Evolutionary conservation across 1,140 invertebrate species (phyloP).

Genomic region (Leptinotarsa texana): DNA sequence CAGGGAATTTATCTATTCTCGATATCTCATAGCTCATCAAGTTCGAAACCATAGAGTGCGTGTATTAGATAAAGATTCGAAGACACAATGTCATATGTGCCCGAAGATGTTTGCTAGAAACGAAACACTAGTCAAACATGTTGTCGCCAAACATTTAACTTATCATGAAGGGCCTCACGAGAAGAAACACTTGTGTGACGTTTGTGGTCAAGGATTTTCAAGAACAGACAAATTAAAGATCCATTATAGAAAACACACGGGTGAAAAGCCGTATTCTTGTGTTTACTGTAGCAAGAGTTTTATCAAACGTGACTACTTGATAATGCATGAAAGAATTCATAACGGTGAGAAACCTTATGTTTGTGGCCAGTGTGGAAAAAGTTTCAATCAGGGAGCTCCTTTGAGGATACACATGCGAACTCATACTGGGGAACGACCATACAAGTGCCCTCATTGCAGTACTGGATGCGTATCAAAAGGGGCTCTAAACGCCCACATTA

Average conservation of each 20-base stretch:
- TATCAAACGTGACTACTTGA: constrained; percentile 60
- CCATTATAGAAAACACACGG: constrained; percentile 65
- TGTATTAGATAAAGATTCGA: constrained; percentile 41
- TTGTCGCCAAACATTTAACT: constrained; percentile 58
- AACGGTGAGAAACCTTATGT: constrained; percentile 61
- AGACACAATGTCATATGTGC: constrained; percentile 51
- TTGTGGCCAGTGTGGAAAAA: constrained; percentile 59
- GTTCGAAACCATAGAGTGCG: constrained; percentile 56
- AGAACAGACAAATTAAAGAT: constrained; percentile 63
- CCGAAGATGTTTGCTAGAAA: constrained; percentile 57
- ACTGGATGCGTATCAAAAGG: constrained; percentile 46
- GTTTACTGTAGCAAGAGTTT: constrained; percentile 60
- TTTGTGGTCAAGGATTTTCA: constrained; percentile 63
- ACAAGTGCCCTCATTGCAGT: constrained; percentile 46
- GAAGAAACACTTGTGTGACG: constrained; percentile 58
- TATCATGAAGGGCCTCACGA: constrained; percentile 48
- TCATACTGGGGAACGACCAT: constrained; percentile 51
- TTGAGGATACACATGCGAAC: constrained; percentile 59
- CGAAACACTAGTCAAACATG: constrained; percentile 58
- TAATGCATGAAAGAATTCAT: constrained; percentile 63
- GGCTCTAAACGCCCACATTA: constrained; percentile 46
- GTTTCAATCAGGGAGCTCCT: constrained; percentile 56
- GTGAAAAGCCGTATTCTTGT: constrained; percentile 59
- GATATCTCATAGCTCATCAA: constrained; percentile 52
- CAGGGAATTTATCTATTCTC: constrained; percentile 64